Conservation (phyloP, 2,888 invertebrate species). For the Drosophila prostipennis region DNA sequence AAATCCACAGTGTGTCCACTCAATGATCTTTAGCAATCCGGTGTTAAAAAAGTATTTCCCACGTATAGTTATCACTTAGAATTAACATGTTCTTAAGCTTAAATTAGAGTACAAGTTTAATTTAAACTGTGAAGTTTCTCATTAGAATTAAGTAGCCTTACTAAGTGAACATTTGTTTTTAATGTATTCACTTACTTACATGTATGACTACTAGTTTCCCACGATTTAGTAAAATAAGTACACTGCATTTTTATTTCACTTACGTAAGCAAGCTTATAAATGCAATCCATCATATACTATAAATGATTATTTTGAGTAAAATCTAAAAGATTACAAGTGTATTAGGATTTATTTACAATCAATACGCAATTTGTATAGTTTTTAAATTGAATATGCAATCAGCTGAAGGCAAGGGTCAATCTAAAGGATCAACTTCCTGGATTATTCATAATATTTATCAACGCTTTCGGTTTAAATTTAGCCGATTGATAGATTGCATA, state of each 20-base stretch:
- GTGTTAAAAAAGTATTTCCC: no score
- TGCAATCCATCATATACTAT: background rate
- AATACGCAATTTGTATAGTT: background rate
- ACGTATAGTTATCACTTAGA: no score
- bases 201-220: background rate
- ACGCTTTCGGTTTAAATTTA: background rate
- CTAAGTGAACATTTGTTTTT: no score
- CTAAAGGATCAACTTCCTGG: background rate
- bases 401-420: background rate
- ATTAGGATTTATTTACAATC: background rate
- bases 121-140: no score
- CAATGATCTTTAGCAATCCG: no score
- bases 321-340: background rate
- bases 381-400: background rate
- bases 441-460: background rate
- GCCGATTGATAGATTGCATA: background rate
- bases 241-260: background rate
- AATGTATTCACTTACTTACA: no score
- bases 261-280: constrained; percentile 1
- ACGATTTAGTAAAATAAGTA: background rate
- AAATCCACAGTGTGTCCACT: no score
- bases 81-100: background rate
- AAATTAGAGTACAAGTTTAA: no score
- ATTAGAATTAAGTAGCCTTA: no score
- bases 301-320: background rate